Evolutionary conservation across 2,113 vertebrate genomes (phyloP).

Genomic region (Corythornis cristatus): DNA sequence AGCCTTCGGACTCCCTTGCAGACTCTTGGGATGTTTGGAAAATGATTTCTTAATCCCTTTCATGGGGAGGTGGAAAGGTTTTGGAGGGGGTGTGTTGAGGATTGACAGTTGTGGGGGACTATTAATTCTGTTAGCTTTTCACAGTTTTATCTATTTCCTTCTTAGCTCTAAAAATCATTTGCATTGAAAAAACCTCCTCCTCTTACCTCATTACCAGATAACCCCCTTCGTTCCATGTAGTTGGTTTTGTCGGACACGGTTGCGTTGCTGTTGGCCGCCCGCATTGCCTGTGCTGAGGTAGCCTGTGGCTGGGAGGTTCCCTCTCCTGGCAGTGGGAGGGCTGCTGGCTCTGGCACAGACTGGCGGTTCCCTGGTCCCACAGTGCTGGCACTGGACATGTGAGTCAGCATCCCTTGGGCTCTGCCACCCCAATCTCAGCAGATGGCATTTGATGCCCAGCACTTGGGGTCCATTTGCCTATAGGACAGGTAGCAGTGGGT

Average conservation of each 20-base stretch:
- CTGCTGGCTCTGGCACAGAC: not conserved
- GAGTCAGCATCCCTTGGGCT: not conserved
- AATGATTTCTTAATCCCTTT: not conserved
- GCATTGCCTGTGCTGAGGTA: rapidly evolving
- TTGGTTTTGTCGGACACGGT: not conserved
- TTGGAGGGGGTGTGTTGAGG: not conserved
- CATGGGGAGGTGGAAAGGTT: not conserved
- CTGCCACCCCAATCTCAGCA: not conserved
- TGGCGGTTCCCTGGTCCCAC: rapidly evolving
- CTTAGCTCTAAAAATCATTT: not conserved
- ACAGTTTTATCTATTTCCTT: not conserved
- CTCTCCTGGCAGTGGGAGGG: not conserved
- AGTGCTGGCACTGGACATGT: not conserved
- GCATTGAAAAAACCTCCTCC: not conserved
- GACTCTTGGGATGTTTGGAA: not conserved
- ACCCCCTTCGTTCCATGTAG: not conserved
- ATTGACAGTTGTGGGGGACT: not conserved
- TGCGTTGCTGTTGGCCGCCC: rapidly evolving
- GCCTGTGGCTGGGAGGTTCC: not conserved
- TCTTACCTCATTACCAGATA: not conserved
- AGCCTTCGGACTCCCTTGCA: not conserved
- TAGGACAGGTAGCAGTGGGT: not conserved
- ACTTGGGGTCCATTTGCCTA: not conserved
- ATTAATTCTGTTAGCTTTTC: not conserved
- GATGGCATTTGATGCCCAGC: not conserved